phyloP scores from a whole-genome alignment of 2,113 vertebrate genomes.

The Turnix velox region DNA sequence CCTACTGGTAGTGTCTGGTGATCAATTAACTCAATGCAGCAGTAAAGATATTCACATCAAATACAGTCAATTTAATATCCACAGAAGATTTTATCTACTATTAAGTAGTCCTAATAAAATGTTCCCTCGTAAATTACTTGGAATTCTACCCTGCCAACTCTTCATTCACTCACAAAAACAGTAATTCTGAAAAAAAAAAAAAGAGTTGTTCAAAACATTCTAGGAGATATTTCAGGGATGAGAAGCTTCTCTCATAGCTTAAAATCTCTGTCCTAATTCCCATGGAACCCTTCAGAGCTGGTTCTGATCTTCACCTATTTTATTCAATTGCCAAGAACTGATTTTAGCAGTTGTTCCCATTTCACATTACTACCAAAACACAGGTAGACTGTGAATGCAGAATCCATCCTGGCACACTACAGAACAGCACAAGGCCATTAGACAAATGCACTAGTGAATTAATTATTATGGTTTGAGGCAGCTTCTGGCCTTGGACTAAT shows the following conservation, averaged over 20 bases:
- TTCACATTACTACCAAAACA: neutral
- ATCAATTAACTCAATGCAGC: neutral
- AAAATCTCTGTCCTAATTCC: neutral
- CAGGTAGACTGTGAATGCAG: neutral
- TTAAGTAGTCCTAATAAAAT: neutral
- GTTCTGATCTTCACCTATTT: neutral
- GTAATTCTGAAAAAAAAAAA: neutral
- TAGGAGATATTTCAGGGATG: neutral
- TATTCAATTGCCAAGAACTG: neutral
- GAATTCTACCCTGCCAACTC: neutral
- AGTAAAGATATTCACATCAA: neutral
- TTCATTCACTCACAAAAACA: neutral
- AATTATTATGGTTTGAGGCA: slow-evolving; percentile 72
- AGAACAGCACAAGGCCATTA: slow-evolving; percentile 26
- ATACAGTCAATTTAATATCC: neutral
- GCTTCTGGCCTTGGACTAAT: slow-evolving; percentile 49
- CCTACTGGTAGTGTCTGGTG: neutral
- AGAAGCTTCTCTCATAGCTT: neutral
- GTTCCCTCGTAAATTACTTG: neutral
- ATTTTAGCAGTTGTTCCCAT: neutral
- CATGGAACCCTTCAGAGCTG: neutral
- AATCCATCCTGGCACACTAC: neutral
- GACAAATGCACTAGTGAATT: slow-evolving; percentile 66
- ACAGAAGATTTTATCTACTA: neutral
- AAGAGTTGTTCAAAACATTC: neutral